Conservation (phyloP, 2,797 vertebrate genomes). For the Aphelocoma californica region DNA sequence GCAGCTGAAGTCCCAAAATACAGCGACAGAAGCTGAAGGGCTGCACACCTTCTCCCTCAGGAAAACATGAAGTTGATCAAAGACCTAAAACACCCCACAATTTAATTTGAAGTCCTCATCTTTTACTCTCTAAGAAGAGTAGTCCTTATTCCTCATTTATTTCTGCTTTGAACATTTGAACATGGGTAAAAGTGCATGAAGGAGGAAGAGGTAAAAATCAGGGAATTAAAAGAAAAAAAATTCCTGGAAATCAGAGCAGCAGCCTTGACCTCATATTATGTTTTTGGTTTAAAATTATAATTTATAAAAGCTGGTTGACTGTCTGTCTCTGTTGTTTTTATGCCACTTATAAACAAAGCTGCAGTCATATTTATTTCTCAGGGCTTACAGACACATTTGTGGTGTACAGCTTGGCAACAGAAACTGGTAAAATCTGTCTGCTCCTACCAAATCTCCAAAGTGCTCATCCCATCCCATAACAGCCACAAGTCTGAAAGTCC, state of each 20-base stretch:
- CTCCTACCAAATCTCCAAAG: background rate
- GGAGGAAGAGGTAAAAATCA: background rate
- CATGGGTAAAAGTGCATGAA: background rate
- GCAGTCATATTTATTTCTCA: conserved; percentile 46
- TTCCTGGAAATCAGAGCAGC: conserved; percentile 45
- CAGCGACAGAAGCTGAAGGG: background rate
- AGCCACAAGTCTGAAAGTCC: background rate
- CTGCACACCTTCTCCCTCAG: background rate
- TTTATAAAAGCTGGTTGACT: conserved; percentile 54
- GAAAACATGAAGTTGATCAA: background rate
- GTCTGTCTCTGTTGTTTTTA: conserved; percentile 43
- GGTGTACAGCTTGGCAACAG: conserved; percentile 42
- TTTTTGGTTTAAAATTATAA: conserved; percentile 51
- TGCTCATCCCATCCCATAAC: background rate
- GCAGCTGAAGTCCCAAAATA: background rate
- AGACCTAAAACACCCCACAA: background rate
- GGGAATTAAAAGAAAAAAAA: background rate
- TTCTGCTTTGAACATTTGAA: background rate
- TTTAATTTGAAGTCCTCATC: background rate
- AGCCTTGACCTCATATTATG: conserved; percentile 47
- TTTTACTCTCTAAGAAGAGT: background rate
- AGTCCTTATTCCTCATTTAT: background rate
- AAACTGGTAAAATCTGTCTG: background rate
- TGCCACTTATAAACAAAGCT: conserved; percentile 58
- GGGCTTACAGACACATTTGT: conserved; percentile 45